A percentile compares a stretch with the other conserved stretches of the same genome.
Conservation (phyloP, 2,113 vertebrate species). For the Elgaria multicarinata region DNA sequence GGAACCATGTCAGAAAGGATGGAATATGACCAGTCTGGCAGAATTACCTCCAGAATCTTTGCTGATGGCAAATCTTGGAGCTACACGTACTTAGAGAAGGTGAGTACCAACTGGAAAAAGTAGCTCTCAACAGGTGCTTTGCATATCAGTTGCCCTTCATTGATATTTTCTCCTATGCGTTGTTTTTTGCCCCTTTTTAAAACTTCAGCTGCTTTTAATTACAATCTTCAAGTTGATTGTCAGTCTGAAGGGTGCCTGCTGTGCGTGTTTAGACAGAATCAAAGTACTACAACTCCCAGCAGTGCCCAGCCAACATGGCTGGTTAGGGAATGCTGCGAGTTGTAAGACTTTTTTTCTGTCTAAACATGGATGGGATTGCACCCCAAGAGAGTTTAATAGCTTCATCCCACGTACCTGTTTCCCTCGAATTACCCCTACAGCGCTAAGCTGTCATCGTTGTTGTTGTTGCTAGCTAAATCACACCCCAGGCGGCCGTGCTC, state of each 20-base stretch:
- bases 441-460: too few relatives aligned
- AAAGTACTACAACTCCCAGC: too few relatives aligned
- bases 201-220: neutral
- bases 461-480: too few relatives aligned
- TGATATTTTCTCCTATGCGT: neutral
- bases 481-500: too few relatives aligned
- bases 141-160: neutral
- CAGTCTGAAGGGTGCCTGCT: too few relatives aligned
- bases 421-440: too few relatives aligned
- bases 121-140: neutral
- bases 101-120: slow-evolving; percentile 46
- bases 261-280: neutral
- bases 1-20: slow-evolving; percentile 98
- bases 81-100: slow-evolving; percentile 96
- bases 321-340: too few relatives aligned
- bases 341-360: too few relatives aligned
- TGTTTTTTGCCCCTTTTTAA: neutral
- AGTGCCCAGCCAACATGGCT: too few relatives aligned
- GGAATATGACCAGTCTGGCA: slow-evolving; percentile 94
- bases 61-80: slow-evolving; percentile 97
- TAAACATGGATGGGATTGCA: too few relatives aligned
- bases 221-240: neutral
- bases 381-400: neutral
- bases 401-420: too few relatives aligned
- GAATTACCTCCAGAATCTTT: slow-evolving; percentile 93